A percentile compares a stretch with the other conserved stretches of the same genome.
Conservation (phyloP, 2,797 vertebrate genomes). For the Hypotaenidia philippensis region DNA sequence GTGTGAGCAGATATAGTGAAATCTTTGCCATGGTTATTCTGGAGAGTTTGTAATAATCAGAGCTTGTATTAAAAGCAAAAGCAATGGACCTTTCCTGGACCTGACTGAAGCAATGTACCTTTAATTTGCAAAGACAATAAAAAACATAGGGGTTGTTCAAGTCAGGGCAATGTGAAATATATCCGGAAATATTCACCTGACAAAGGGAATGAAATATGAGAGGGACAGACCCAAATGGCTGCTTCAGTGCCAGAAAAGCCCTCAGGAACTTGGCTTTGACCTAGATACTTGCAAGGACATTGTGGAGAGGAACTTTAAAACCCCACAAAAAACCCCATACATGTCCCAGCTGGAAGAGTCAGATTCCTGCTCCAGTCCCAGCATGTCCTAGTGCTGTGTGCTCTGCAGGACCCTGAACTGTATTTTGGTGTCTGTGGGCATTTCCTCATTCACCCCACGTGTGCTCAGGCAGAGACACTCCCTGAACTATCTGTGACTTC, state of each 20-base stretch:
- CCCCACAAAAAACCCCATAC: not conserved
- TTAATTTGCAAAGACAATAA: not conserved
- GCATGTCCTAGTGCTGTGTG: not conserved
- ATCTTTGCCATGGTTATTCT: not conserved
- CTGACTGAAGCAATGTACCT: not conserved
- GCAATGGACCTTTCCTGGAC: not conserved
- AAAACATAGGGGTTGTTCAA: not conserved
- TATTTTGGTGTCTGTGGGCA: not conserved
- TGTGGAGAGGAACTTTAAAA: not conserved
- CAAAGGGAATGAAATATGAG: constrained; percentile 15
- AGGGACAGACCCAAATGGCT: not conserved
- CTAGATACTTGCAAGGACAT: not conserved
- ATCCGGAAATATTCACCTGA: not conserved
- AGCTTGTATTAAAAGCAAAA: not conserved
- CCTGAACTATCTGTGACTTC: not conserved
- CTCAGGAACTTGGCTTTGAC: constrained; percentile 27
- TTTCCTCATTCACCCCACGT: not conserved
- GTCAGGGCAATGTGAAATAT: not conserved
- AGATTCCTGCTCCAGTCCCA: not conserved
- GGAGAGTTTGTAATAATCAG: not conserved
- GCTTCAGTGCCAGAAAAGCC: not conserved
- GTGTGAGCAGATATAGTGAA: not conserved
- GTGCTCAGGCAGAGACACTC: not conserved
- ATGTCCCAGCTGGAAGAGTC: not conserved
- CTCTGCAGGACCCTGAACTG: not conserved